Conservation (phyloP, 2,797 vertebrate species). For the Enteromius afrohamiltoni region DNA sequence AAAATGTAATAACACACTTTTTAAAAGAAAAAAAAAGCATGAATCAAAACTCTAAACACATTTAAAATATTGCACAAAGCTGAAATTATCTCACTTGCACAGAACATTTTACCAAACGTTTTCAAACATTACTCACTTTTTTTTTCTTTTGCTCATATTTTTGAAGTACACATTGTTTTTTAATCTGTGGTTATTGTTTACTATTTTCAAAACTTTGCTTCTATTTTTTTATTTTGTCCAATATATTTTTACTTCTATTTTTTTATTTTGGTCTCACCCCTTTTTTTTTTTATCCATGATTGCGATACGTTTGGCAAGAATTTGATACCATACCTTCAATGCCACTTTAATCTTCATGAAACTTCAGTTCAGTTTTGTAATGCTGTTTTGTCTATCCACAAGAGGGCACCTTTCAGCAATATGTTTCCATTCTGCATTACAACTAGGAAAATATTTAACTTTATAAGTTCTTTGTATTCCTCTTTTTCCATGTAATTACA, state of each 20-base stretch:
- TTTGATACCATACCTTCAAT: background rate
- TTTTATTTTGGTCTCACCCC: background rate
- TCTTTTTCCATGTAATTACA: background rate
- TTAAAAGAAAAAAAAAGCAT: background rate
- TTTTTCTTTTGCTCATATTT: no score
- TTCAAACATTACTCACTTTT: no score
- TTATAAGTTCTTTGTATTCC: background rate
- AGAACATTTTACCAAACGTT: no score
- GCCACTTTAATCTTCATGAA: background rate
- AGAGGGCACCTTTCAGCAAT: constrained; percentile 60
- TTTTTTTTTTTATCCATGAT: background rate
- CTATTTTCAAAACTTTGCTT: background rate
- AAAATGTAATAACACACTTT: background rate
- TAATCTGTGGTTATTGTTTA: background rate
- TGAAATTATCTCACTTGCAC: no score
- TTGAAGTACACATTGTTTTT: background rate
- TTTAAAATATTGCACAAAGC: no score
- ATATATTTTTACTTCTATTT: background rate
- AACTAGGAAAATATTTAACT: background rate
- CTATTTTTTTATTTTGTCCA: background rate
- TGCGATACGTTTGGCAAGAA: background rate
- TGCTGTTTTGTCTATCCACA: constrained; percentile 58
- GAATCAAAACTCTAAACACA: background rate
- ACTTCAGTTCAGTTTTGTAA: background rate
- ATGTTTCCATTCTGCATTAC: background rate